Evolutionary conservation across 2,113 vertebrate genomes (phyloP).

Genomic region (Panthera tigris): DNA sequence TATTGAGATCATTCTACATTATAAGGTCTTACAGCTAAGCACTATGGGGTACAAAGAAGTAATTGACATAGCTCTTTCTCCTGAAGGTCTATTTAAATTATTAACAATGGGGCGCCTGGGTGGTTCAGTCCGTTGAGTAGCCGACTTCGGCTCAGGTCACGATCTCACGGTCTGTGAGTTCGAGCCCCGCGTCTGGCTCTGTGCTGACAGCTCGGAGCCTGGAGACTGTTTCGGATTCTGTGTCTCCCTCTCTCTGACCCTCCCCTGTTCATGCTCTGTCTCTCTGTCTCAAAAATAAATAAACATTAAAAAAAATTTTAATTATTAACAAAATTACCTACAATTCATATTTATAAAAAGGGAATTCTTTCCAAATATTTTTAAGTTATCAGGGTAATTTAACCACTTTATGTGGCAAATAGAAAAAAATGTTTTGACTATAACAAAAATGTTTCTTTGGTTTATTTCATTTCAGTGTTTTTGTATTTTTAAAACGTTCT

Average conservation of each 20-base stretch:
- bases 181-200: too few relatives aligned
- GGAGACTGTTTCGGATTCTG: too few relatives aligned
- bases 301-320: neutral
- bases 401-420: neutral
- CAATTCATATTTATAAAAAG: neutral
- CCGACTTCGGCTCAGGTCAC: too few relatives aligned
- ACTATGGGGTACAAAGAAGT: neutral
- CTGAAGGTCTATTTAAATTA: neutral
- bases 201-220: too few relatives aligned
- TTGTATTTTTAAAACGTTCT: neutral
- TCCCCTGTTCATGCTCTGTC: too few relatives aligned
- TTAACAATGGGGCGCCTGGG: neutral
- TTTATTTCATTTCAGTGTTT: neutral
- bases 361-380: neutral
- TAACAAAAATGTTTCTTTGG: neutral
- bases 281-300: too few relatives aligned
- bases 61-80: neutral
- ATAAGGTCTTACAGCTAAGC: neutral
- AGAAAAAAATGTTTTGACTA: neutral
- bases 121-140: too few relatives aligned
- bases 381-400: neutral
- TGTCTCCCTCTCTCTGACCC: too few relatives aligned
- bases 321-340: neutral
- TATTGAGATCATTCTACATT: neutral
- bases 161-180: too few relatives aligned